Base-by-base conservation (phyloP, 2,888 invertebrate species). In the Aplocera efformata region DNA sequence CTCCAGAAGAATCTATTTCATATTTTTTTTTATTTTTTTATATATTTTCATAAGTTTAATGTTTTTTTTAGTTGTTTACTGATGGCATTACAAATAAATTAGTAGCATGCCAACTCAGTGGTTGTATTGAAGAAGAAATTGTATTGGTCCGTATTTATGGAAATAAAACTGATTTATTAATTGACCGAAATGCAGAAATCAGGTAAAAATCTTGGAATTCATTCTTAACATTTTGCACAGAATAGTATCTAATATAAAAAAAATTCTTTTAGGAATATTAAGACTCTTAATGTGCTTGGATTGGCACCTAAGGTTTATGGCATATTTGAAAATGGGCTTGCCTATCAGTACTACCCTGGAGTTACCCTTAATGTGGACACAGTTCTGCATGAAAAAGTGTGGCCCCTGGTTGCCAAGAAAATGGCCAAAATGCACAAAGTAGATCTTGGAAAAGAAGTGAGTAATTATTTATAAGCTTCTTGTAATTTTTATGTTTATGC, bases 11-110 rank as follows among this genome's bases (percentile, higher is more conserved):
- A n/a, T n/a, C n/a, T n/a, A n/a, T n/a, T n/a, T n/a, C n/a, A n/a
- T n/a, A n/a, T n/a, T n/a, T n/a, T n/a, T n/a, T n/a, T n/a, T n/a
- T n/a, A 7, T 22, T 5, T 7, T 7, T 13, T 10, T 24, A 6
- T 8, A 9, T 10, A 1, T 23, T n/a, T 9, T 13, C n/a, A 3
- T 8, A 10, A 35, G 8, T n/a, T 8, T 21, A 21, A 27, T 28
- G 24, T 36, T 32, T 11, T 9, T 41, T 31, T 32, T 83, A 98
- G 97, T 82, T 93, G 67, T 97, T 98, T 79, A 97, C 96, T 50
- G 96, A 97, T 90, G 98, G 98, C 28, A 95, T 97, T 49, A 97
- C 98, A 31, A 98, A 98, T 84, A 96, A 95, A 79, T 89, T 98
- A 60, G 91, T 98, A 38, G 96, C 95, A 22, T 95, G 94, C 60